Evolutionary conservation across 2,113 vertebrate genomes (phyloP), one percentile per base, ranked within the genome.

Genomic region (Datnioides undecimradiatus): DNA sequence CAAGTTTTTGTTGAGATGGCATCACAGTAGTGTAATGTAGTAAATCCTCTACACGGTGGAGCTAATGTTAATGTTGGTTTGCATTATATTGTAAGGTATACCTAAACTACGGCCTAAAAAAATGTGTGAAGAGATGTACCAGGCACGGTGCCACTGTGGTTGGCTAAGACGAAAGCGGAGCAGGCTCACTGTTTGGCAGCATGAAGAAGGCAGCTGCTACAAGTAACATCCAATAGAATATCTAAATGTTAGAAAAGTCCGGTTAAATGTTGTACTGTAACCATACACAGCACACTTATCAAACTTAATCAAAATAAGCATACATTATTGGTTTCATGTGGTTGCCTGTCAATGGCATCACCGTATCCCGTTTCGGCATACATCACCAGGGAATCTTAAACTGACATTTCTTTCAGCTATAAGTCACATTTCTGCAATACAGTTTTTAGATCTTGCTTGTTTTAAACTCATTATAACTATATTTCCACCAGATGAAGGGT

Each of bases 121-220:
- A 76, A 70, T 40, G 71, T 87, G 86, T 78, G 73, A 71, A 59
- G 68, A 57, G 54, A 79, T 72, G 86, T 75, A 82, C 78, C 74
- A 40, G 86, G 86, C 82, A 46, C 59, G 0, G 68, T 29, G 86
- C 82, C 86, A 82, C 82, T 3, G 51, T 62, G 69, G 36, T 69
- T 84, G 86, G 79, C 79, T n/a, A 4, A 6, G 64, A 54, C 45
- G 25, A 25, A 38, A 49, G 57, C 7, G 34, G 12, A 46, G 52
- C 57, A 19, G 58, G 13, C 43, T 73, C 41, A 4, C 14, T 19
- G 63, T 38, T 38, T 87, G 85, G 85, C 82, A 76, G 48, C 48
- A 7, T 19, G n/a, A 34, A 58, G 63, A 0, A 29, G 60, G 60
- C 86, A 87, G 86, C 78, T 82, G 86, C 70, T 63, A 52, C 1